Percentiles rank a stretch among this genome's conserved stretches.
Evolutionary conservation across 2,888 invertebrate species (phyloP).

Genomic region (Synanthedon tipuliformis): DNA sequence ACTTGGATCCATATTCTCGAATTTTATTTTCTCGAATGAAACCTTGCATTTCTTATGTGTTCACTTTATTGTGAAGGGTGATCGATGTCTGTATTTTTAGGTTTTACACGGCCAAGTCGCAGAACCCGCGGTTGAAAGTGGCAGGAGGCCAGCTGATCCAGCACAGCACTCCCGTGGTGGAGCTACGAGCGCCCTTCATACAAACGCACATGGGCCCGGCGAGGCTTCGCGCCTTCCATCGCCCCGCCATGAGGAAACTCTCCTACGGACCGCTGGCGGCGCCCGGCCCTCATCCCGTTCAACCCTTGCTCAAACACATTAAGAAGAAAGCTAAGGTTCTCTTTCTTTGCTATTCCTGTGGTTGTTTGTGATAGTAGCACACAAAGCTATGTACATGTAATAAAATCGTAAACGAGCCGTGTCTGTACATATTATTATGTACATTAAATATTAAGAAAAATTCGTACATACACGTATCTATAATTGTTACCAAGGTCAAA

Average conservation of each 20-base stretch:
- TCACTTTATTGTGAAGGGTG: too few relatives aligned
- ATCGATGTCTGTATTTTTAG: constrained; percentile 58
- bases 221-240: constrained; percentile 88
- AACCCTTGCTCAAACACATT: constrained; percentile 90
- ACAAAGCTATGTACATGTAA: background rate
- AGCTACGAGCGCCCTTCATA: constrained; percentile 93
- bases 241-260: constrained; percentile 88
- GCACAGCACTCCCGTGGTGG: constrained; percentile 98
- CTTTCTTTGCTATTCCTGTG: background rate
- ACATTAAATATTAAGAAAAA: background rate
- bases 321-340: constrained; percentile 86
- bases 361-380: background rate
- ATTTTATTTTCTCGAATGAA: too few relatives aligned
- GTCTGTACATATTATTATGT: too few relatives aligned
- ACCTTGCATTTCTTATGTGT: too few relatives aligned
- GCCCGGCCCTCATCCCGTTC: constrained; percentile 82
- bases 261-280: constrained; percentile 84
- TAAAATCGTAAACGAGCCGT: too few relatives aligned
- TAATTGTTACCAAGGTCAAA: too few relatives aligned
- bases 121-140: constrained; percentile 83
- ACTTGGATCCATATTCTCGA: too few relatives aligned
- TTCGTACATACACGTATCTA: too few relatives aligned
- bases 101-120: constrained; percentile 91
- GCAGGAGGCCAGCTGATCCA: constrained; percentile 93
- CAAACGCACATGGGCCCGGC: constrained; percentile 89